Conservation (phyloP, 2,113 vertebrate species). For the Tetrao urogallus region DNA sequence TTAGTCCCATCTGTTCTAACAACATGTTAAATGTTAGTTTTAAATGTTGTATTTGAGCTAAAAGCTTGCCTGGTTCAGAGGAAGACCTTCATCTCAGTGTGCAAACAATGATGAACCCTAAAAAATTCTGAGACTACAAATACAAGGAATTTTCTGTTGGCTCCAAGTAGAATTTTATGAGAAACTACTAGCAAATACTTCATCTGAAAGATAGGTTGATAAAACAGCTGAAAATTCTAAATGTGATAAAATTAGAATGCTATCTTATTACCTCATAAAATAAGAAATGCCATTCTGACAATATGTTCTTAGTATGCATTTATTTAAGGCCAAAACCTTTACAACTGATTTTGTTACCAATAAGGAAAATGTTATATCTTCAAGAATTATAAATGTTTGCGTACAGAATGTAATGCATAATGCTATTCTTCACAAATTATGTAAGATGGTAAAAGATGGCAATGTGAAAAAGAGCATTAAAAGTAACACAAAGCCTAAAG, state of each 20-base stretch:
- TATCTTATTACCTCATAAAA: background rate
- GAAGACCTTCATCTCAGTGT: background rate
- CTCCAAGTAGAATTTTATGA: background rate
- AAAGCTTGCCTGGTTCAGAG: background rate
- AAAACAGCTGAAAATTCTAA: background rate
- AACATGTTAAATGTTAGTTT: conserved; percentile 13
- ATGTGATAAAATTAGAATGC: background rate
- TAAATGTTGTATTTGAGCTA: background rate
- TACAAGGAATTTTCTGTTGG: background rate
- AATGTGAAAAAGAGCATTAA: background rate
- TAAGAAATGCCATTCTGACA: background rate
- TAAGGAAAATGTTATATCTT: background rate
- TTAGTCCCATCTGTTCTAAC: conserved; percentile 27
- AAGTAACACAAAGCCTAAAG: background rate
- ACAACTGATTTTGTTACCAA: background rate
- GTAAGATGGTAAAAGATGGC: background rate
- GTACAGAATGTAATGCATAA: background rate
- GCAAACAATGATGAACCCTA: background rate
- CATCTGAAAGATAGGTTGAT: background rate
- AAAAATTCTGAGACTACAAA: background rate
- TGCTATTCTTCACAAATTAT: background rate
- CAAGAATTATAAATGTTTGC: background rate
- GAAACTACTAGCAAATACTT: background rate
- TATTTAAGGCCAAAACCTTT: background rate
- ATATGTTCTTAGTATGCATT: background rate